Evolutionary conservation across 2,888 invertebrate genomes (phyloP).

Genomic region (Odontothrips loti): DNA sequence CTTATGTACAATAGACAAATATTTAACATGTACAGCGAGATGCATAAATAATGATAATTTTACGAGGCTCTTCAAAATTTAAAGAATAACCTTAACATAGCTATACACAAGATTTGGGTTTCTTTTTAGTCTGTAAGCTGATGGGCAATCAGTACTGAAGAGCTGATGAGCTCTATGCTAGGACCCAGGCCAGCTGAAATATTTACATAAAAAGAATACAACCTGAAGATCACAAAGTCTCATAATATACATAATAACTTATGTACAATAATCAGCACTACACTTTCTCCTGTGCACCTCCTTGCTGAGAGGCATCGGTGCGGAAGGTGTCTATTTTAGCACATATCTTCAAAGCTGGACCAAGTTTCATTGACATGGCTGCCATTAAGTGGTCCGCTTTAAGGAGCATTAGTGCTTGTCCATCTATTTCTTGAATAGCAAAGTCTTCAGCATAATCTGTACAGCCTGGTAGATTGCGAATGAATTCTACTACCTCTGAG

Average conservation of each 20-base stretch:
- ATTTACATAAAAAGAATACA: not conserved
- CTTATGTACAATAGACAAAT: not conserved
- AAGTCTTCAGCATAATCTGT: slow-evolving; percentile 92
- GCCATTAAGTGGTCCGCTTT: slow-evolving; percentile 92
- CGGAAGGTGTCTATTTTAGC: slow-evolving; percentile 83
- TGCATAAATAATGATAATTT: not conserved
- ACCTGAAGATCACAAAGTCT: not conserved
- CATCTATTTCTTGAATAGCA: slow-evolving; percentile 91
- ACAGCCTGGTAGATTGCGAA: slow-evolving; percentile 83
- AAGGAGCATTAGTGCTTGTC: slow-evolving; percentile 85
- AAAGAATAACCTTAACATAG: not conserved
- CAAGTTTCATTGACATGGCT: slow-evolving; percentile 91
- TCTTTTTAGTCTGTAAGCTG: not conserved
- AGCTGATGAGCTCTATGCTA: not conserved
- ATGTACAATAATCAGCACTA: not conserved
- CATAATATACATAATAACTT: not conserved
- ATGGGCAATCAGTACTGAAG: slow-evolving; percentile 5
- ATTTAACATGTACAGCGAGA: not conserved
- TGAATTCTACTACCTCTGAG: slow-evolving; percentile 53
- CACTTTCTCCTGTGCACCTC: not conserved
- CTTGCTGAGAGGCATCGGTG: slow-evolving; percentile 48
- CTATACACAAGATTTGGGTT: not conserved
- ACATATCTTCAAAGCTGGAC: slow-evolving; percentile 92
- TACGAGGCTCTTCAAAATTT: not conserved
- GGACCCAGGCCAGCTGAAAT: not conserved